phyloP scores from a whole-genome alignment of 2,888 invertebrate species.

The Dermolepida albohirtum region DNA sequence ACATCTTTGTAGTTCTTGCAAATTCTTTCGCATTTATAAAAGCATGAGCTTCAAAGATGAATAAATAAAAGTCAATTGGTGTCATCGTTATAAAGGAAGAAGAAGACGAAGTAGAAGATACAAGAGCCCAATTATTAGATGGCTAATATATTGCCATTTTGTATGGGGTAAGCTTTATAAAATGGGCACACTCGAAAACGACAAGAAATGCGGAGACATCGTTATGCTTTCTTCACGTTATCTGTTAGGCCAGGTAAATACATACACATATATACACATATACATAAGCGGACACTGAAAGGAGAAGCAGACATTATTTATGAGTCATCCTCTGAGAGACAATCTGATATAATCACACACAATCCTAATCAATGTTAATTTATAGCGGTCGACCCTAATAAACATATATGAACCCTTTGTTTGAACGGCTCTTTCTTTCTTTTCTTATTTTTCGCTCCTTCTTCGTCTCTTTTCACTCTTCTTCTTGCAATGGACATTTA shows the following conservation, averaged over 20 bases:
- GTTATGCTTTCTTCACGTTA: conserved; percentile 52
- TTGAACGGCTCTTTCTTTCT: conserved; percentile 50
- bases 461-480: conserved; percentile 18
- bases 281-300: not conserved
- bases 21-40: too few relatives aligned
- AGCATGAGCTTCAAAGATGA: too few relatives aligned
- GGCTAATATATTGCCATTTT: conserved; percentile 42
- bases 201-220: conserved; percentile 47
- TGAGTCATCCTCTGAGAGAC: conserved; percentile 61
- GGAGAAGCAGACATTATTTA: conserved; percentile 60
- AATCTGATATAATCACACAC: conserved; percentile 66
- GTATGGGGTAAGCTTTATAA: conserved; percentile 16
- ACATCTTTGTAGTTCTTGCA: not conserved
- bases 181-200: conserved; percentile 27
- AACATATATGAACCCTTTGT: conserved; percentile 66
- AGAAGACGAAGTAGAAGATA: not conserved
- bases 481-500: conserved; percentile 57
- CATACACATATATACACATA: not conserved
- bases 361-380: conserved; percentile 67
- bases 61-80: too few relatives aligned
- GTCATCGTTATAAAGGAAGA: not conserved
- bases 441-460: conserved; percentile 9
- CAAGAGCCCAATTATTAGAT: conserved; percentile 39
- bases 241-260: conserved; percentile 43
- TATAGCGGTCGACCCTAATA: conserved; percentile 64